Conservation (phyloP, 1,140 invertebrate genomes). For the Cotesia chilonis region DNA sequence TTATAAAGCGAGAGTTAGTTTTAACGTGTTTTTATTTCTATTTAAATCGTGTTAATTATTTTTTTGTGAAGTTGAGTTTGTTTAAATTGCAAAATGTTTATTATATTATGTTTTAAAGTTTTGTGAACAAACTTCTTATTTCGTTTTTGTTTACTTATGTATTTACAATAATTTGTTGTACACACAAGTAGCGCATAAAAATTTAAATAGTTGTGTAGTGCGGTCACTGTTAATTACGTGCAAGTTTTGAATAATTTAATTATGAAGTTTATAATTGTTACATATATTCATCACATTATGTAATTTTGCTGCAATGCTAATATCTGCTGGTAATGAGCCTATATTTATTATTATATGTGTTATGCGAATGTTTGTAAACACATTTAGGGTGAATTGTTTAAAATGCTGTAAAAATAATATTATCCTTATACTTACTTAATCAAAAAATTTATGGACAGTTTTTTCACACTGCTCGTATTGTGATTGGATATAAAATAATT, state of each 20-base stretch:
- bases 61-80: conserved; percentile 36
- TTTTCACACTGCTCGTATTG: conserved; percentile 5
- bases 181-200: conserved; percentile 33
- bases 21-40: not conserved
- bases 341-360: conserved; percentile 9
- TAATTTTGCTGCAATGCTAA: conserved; percentile 20
- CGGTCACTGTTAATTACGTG: conserved; percentile 36
- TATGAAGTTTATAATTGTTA: conserved; percentile 24
- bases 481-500: not conserved
- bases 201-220: conserved; percentile 38
- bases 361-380: conserved; percentile 25
- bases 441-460: not conserved
- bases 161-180: conserved; percentile 13
- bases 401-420: not conserved
- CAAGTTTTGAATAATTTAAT: conserved; percentile 25
- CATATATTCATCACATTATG: conserved; percentile 4
- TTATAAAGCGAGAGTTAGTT: not conserved
- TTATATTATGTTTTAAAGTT: conserved; percentile 17
- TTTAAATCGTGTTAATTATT: conserved; percentile 22
- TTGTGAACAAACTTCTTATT: conserved; percentile 29
- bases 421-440: not conserved
- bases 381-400: conserved; percentile 21
- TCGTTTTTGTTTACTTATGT: conserved; percentile 8
- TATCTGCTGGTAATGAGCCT: conserved; percentile 16
- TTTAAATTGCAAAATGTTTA: conserved; percentile 19